Evolutionary conservation across 2,888 invertebrate genomes (phyloP).

Genomic region (Dryomyza anilis): DNA sequence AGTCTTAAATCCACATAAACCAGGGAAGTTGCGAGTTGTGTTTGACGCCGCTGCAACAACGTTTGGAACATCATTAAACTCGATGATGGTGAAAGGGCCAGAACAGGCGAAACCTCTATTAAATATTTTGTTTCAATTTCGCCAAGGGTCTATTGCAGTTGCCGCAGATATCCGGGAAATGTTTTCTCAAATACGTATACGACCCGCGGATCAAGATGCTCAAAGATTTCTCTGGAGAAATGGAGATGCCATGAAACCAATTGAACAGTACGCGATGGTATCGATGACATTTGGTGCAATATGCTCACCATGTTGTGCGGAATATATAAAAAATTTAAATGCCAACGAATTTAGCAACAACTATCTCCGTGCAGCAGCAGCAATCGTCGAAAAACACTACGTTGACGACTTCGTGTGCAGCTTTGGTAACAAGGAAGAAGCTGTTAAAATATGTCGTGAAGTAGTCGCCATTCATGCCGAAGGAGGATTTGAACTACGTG

Average conservation of each 20-base stretch:
- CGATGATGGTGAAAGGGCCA: conserved; percentile 24
- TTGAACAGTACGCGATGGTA: conserved; percentile 32
- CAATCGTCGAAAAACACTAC: conserved; percentile 28
- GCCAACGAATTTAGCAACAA: conserved; percentile 8
- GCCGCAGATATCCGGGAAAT: conserved; percentile 36
- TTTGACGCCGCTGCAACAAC: conserved; percentile 28
- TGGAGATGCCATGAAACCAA: conserved; percentile 12
- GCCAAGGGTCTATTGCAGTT: conserved; percentile 18
- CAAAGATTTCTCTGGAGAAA: conserved; percentile 39
- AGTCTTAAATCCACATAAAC: conserved; percentile 23
- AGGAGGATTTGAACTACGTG: conserved; percentile 20
- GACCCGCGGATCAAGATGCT: too few relatives aligned
- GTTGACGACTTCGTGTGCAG: conserved; percentile 34
- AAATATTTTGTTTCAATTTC: conserved; percentile 28
- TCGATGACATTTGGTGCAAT: conserved; percentile 39
- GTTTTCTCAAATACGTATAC: too few relatives aligned
- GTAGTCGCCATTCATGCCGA: conserved; percentile 4
- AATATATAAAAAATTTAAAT: conserved; percentile 34
- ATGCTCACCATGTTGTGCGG: conserved; percentile 36
- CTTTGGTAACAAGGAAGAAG: conserved; percentile 25
- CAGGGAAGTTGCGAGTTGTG: conserved; percentile 22
- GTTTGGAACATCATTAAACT: conserved; percentile 29
- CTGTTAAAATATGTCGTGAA: conserved; percentile 16
- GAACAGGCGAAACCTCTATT: conserved; percentile 29
- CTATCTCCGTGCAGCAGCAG: conserved; percentile 13